Percentiles rank a stretch among this genome's conserved stretches.
Conservation (phyloP, 2,888 invertebrate genomes). For the Zootermopsis nevadensis region DNA sequence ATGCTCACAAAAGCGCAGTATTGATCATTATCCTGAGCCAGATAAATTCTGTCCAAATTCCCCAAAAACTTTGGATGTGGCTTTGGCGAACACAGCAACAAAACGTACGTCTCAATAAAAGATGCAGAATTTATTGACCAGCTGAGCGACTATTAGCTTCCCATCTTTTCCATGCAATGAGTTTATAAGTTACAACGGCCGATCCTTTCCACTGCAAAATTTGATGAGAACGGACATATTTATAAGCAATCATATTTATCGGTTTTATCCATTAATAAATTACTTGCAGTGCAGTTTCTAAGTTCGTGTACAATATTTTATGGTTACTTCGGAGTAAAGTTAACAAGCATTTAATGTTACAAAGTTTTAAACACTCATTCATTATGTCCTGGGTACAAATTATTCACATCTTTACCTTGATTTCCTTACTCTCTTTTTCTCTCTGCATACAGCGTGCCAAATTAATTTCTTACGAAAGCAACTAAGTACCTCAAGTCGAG, state of each 20-base stretch:
- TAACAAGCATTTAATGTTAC: not conserved
- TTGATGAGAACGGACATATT: no score
- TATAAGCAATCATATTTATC: not conserved
- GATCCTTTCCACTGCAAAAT: no score
- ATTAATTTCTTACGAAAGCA: conserved; percentile 16
- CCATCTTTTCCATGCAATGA: no score
- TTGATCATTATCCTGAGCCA: no score
- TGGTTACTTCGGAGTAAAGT: not conserved
- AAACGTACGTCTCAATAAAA: no score
- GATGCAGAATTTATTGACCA: no score
- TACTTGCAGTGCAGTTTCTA: not conserved
- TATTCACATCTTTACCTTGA: not conserved
- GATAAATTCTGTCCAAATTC: no score
- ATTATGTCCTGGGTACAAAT: not conserved
- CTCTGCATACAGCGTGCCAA: not conserved
- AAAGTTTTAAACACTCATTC: not conserved
- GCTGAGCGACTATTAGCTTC: no score
- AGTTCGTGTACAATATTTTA: not conserved
- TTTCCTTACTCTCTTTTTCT: not conserved
- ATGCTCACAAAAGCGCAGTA: no score
- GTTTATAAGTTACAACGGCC: no score
- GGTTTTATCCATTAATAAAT: not conserved
- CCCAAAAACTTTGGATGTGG: no score
- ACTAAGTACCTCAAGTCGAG: not conserved
- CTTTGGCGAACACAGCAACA: no score